phyloP scores from a whole-genome alignment of 2,888 invertebrate species.

The Sarcophaga subvicina region DNA sequence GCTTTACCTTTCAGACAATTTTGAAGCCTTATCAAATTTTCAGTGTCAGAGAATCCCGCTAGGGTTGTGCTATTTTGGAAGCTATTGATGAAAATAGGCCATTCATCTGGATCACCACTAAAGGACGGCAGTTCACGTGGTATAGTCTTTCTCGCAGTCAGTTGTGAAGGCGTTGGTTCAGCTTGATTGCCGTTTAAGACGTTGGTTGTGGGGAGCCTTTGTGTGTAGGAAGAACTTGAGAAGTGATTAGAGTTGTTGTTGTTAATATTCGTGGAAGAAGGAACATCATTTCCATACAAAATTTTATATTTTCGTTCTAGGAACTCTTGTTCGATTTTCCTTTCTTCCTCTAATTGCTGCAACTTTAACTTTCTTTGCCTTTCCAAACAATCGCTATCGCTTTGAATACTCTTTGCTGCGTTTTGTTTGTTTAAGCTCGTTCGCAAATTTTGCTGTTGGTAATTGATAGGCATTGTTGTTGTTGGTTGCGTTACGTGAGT shows the following conservation, averaged over 20 bases:
- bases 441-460: too few species aligned
- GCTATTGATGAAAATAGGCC: neutral
- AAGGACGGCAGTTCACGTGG: too few species aligned
- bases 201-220: neutral
- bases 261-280: too few species aligned
- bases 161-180: slow-evolving; percentile 15
- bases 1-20: too few species aligned
- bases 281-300: neutral
- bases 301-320: slow-evolving; percentile 26
- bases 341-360: slow-evolving; percentile 17
- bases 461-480: too few species aligned
- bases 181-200: neutral
- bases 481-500: too few species aligned
- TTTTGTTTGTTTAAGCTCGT: too few species aligned
- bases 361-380: too few species aligned
- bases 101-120: neutral
- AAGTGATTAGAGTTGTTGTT: too few species aligned
- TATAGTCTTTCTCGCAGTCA: neutral
- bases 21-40: neutral
- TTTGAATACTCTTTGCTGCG: too few species aligned
- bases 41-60: neutral
- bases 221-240: too few species aligned
- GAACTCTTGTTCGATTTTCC: slow-evolving; percentile 20
- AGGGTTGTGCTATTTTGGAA: neutral
- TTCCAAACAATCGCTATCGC: too few species aligned